A percentile compares a stretch with the other conserved stretches of the same genome.
These are phyloP conservation scores for Trichacis sp. DNA, from an alignment of 2,888 invertebrate species.

Conservation along the genomic window DNA sequence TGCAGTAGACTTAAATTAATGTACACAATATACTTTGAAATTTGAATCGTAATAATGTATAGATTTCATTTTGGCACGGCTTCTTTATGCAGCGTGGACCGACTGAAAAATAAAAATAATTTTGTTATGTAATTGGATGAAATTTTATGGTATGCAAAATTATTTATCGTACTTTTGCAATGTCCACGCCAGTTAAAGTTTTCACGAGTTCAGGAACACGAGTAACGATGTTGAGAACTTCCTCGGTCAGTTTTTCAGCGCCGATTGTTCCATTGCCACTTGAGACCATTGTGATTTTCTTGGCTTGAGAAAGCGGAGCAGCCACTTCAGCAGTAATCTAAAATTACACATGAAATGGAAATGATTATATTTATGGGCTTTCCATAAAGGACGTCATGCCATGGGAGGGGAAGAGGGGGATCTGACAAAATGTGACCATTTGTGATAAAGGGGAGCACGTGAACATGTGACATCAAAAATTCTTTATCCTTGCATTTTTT, in stretches of 20 bases:
- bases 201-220: conserved; percentile 93
- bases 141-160: neutral
- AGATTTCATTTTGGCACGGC: conserved; percentile 37
- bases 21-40: conserved; percentile 12
- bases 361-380: neutral
- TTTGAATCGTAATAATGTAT: neutral
- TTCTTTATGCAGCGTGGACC: conserved; percentile 63
- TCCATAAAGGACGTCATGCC: too few relatives aligned
- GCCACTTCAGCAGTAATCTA: conserved; percentile 97
- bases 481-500: too few relatives aligned
- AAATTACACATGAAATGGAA: conserved; percentile 19
- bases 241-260: conserved; percentile 93
- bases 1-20: conserved; percentile 21
- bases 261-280: conserved; percentile 92
- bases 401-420: too few relatives aligned
- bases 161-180: conserved; percentile 77
- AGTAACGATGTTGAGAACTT: conserved; percentile 92
- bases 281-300: conserved; percentile 97
- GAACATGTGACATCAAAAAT: too few relatives aligned
- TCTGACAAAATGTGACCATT: too few relatives aligned
- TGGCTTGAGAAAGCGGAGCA: conserved; percentile 92
- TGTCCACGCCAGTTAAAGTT: conserved; percentile 93
- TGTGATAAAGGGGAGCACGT: too few relatives aligned
- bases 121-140: neutral
- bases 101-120: conserved; percentile 58